phyloP scores from a whole-genome alignment of 1,140 invertebrate genomes.

The Oryctes rhinoceros region DNA sequence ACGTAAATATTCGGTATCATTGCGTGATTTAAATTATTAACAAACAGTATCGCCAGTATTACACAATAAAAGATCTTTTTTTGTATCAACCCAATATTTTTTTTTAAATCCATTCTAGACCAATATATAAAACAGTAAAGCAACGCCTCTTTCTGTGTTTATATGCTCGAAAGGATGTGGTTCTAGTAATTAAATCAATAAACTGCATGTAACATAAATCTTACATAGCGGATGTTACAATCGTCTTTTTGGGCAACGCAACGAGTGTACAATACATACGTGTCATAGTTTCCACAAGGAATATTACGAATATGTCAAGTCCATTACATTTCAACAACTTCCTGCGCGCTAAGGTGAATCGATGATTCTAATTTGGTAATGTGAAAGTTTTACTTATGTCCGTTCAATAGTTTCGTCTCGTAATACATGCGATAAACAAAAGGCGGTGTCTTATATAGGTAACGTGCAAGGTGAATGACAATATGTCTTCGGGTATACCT shows the following conservation, averaged over 20 bases:
- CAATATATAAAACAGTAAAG: background rate
- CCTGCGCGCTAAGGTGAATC: background rate
- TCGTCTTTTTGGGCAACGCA: background rate
- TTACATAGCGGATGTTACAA: background rate
- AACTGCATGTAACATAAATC: too few relatives aligned
- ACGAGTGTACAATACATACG: background rate
- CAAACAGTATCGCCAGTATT: too few relatives aligned
- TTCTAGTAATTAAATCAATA: too few relatives aligned
- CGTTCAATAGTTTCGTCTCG: background rate
- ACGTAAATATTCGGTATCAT: background rate
- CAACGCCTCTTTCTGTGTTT: too few relatives aligned
- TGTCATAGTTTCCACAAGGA: background rate
- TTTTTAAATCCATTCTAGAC: background rate
- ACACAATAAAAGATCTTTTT: too few relatives aligned
- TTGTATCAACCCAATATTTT: background rate
- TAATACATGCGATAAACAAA: slow-evolving; percentile 1
- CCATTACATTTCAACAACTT: background rate
- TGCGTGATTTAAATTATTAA: too few relatives aligned
- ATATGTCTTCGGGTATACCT: too few relatives aligned
- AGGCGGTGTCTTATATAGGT: background rate
- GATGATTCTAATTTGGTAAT: background rate
- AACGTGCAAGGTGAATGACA: too few relatives aligned
- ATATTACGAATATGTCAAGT: slow-evolving; percentile 5
- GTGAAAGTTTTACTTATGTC: slow-evolving; percentile 1
- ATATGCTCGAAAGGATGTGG: too few relatives aligned